phyloP scores from a whole-genome alignment of 2,113 vertebrate genomes.

The Mastomys natalensis region DNA sequence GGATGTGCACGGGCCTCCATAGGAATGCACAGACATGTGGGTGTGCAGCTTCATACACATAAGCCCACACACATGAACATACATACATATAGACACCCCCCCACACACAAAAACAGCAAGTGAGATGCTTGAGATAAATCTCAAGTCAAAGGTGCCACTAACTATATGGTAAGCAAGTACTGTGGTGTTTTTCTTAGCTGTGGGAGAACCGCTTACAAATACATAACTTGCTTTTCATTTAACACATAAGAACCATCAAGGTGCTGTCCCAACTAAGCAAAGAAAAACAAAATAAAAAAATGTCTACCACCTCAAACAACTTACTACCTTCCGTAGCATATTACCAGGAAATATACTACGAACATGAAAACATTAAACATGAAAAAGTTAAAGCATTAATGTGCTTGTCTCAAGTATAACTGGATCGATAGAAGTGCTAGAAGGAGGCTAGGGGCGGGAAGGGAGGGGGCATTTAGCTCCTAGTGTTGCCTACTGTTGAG shows the following conservation, averaged over 20 bases:
- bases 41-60: neutral
- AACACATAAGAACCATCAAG: slow-evolving; percentile 5
- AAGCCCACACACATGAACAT: too few relatives aligned
- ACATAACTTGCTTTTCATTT: slow-evolving; percentile 29
- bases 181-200: slow-evolving; percentile 10
- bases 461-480: neutral
- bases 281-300: neutral
- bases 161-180: neutral
- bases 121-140: neutral
- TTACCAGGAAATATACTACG: neutral
- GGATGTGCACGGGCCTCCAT: neutral
- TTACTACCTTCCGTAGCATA: neutral
- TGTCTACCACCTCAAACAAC: neutral
- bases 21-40: neutral
- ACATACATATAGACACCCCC: too few relatives aligned
- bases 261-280: neutral
- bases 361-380: neutral
- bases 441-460: neutral
- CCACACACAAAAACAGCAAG: neutral
- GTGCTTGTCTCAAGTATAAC: neutral
- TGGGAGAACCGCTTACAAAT: neutral
- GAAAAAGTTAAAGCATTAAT: neutral
- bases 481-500: neutral
- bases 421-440: neutral
- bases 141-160: neutral